Conservation (phyloP, 1,140 invertebrate genomes). For the Magallana gigas region DNA sequence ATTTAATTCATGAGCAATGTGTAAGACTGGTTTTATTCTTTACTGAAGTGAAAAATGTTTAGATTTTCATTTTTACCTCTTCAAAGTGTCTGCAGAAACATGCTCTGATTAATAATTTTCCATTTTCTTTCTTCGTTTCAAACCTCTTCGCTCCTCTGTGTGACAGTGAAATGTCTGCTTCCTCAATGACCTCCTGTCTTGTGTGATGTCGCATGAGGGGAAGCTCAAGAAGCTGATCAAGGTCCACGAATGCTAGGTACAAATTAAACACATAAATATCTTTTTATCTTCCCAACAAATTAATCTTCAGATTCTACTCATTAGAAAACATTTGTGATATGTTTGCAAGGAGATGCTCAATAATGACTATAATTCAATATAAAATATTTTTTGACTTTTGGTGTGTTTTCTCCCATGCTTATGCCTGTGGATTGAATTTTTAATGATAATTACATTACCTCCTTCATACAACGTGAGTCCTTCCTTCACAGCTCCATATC, state of each 20-base stretch:
- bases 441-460: slow-evolving; percentile 46
- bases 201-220: slow-evolving; percentile 59
- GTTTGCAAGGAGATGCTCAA: too few relatives aligned
- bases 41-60: neutral
- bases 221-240: slow-evolving; percentile 58
- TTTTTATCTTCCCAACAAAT: too few relatives aligned
- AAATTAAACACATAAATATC: neutral
- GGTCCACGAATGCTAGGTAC: slow-evolving; percentile 65
- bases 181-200: slow-evolving; percentile 60
- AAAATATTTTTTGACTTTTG: neutral
- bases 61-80: slow-evolving; percentile 51
- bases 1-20: too few relatives aligned
- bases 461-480: slow-evolving; percentile 64
- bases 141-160: slow-evolving; percentile 61
- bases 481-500: slow-evolving; percentile 71
- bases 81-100: slow-evolving; percentile 67
- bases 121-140: slow-evolving; percentile 58
- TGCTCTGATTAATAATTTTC: slow-evolving; percentile 61
- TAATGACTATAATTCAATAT: too few relatives aligned
- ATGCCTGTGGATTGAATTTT: neutral
- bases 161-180: slow-evolving; percentile 60
- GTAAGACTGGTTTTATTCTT: too few relatives aligned
- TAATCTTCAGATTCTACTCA: too few relatives aligned
- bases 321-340: too few relatives aligned
- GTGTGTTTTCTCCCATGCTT: neutral